phyloP scores from a whole-genome alignment of 2,113 vertebrate genomes.

The cat (Felis catus) region F.catus_Fca126_mat1.0 CM031424.1:24741501-24742000 shows the following conservation, averaged over 20 bases:
- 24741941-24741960: constrained; percentile 15
- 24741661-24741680: too few species aligned
- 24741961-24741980: not conserved
- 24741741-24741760: too few species aligned
- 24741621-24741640: too few species aligned
- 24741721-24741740: too few species aligned
- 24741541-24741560: not conserved
- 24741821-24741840: not conserved
- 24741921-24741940: not conserved
- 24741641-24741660: too few species aligned
- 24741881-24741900: not conserved
- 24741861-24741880: not conserved
- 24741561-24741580: not conserved
- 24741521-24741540: not conserved
- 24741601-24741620: not conserved
- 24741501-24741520: not conserved
- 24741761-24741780: too few species aligned
- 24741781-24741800: too few species aligned
- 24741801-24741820: not conserved
- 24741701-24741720: too few species aligned
- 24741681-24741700: too few species aligned
- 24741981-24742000: not conserved
- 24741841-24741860: not conserved
- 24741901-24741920: not conserved
- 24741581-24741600: not conserved